Evolutionary conservation across 2,113 vertebrate species (phyloP), one percentile per base, ranked within the genome.

Genomic region (Cebus imitator): DNA sequence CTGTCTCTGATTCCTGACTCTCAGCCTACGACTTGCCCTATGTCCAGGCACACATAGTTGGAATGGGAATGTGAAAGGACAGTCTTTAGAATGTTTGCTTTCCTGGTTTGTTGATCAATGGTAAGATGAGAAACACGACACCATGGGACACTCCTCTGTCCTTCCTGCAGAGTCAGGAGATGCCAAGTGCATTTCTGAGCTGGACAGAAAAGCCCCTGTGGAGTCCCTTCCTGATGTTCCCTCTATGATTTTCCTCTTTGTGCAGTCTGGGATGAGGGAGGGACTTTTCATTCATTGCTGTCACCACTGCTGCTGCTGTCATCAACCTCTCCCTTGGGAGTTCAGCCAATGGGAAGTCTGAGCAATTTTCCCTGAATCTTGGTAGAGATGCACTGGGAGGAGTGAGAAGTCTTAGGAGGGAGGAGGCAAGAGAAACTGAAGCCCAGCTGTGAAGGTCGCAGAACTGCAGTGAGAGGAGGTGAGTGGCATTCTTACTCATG

Each of bases 321-420:
- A 12, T 9, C 27, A 82, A 79, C 79, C 89, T 93, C 87, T 89
- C 73, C 94, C 57, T 72, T 78, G 50, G 73, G 86, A 81, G 76
- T 5, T 92, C 83, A 96, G 94, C 98, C 98, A 97, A 43, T 87
- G 80, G 86, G 96, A 91, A 91, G 86, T 86, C 92, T 92, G 76
- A 88, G 70, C 64, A 81, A 64, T 87, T 73, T 95, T 72, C 57
- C 70, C 89, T 70, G 79, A 50, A 40, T 32, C 57, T 50, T 91
- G 90, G 95, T 84, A 68, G 70, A 93, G 70, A 75, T 86, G 48
- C 80, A 2, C 68, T 79, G 96, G 97, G 96, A 97, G 92, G 96
- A 89, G 92, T 48, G 52, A 92, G 55, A 61, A 76, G 21, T 90
- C 78, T 84, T 18, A 75, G 83, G 83, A 95, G 73, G 87, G 89